Evolutionary conservation across 2,888 invertebrate genomes (phyloP).

Genomic region (Didymodactylos carnosus): DNA sequence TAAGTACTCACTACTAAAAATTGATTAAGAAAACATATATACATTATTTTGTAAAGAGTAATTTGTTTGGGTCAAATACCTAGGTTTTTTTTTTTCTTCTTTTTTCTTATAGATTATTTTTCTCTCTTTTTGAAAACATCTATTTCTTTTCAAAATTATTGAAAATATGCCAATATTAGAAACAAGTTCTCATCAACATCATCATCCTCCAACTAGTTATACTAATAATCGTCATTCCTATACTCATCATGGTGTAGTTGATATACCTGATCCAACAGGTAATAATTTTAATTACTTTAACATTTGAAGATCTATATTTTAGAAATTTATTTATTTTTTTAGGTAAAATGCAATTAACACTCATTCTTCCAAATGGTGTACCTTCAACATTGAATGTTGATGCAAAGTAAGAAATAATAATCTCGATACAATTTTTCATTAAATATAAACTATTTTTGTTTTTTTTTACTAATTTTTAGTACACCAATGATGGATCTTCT

Average conservation of each 20-base stretch:
- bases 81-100: too few relatives aligned
- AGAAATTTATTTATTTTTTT: too few relatives aligned
- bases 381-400: neutral
- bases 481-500: conserved; percentile 59
- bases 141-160: too few relatives aligned
- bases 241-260: neutral
- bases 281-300: too few relatives aligned
- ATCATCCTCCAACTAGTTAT: too few relatives aligned
- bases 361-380: neutral
- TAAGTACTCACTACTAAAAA: too few relatives aligned
- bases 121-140: too few relatives aligned
- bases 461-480: conserved; percentile 35
- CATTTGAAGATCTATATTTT: too few relatives aligned
- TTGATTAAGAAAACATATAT: too few relatives aligned
- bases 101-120: neutral
- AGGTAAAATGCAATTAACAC: neutral
- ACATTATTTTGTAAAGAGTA: too few relatives aligned
- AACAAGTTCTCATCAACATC: neutral
- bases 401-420: neutral
- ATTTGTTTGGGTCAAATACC: too few relatives aligned
- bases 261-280: neutral
- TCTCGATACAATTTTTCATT: neutral
- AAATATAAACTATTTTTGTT: too few relatives aligned
- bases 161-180: neutral
- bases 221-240: neutral